Conservation (phyloP, 2,888 invertebrate species). For the Clunio marinus region DNA sequence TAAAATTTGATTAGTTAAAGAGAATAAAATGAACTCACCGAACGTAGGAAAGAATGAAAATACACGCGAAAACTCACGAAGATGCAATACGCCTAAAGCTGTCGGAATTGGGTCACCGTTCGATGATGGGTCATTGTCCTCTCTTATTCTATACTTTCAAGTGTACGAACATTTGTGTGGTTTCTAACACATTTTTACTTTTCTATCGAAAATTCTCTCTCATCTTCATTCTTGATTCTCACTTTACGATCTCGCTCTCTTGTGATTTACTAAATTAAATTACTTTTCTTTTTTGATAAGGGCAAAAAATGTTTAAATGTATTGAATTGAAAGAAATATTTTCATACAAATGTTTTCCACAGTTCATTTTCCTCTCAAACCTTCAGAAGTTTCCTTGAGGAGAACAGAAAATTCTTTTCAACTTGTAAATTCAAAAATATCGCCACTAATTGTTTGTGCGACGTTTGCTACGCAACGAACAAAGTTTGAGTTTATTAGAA, state of each 20-base stretch:
- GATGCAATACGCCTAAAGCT: constrained; percentile 26
- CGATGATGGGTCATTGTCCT: constrained; percentile 31
- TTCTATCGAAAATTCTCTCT: background rate
- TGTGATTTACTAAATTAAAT: too few relatives aligned
- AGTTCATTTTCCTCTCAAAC: constrained; percentile 5
- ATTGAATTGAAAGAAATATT: constrained; percentile 1
- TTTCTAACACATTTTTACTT: background rate
- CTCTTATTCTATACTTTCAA: constrained; percentile 12
- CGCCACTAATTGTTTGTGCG: background rate
- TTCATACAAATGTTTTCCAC: constrained; percentile 20
- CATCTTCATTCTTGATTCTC: background rate
- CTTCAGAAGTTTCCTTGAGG: background rate
- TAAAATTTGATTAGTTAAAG: background rate
- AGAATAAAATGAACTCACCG: background rate
- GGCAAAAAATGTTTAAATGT: too few relatives aligned
- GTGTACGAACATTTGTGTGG: background rate
- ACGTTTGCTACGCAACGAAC: constrained; percentile 34
- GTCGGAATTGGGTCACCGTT: constrained; percentile 34
- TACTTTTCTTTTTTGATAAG: too few relatives aligned
- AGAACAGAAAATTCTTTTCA: background rate
- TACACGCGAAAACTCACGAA: constrained; percentile 19
- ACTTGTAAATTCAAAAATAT: background rate
- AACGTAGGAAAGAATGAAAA: background rate
- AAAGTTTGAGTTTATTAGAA: constrained; percentile 10
- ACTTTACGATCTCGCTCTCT: background rate